Conservation (phyloP, 2,797 vertebrate species). For the Bovichtus diacanthus region DNA sequence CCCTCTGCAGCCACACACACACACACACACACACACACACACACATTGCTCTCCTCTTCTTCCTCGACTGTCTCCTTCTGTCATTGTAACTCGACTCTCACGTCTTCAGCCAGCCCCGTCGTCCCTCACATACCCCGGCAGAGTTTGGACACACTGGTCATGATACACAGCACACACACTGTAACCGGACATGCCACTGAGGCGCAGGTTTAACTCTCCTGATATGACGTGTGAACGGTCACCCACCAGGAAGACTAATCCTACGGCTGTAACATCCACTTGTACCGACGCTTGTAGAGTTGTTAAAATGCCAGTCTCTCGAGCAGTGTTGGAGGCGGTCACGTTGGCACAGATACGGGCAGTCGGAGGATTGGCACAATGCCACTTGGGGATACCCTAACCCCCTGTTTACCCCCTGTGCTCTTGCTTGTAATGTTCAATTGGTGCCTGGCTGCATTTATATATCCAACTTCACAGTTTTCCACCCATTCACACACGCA, state of each 20-base stretch:
- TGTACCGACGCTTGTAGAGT: conserved; percentile 7
- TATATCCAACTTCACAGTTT: neutral
- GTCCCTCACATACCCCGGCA: conserved; percentile 40
- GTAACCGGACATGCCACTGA: conserved; percentile 36
- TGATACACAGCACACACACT: conserved; percentile 17
- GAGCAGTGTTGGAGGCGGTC: conserved; percentile 17
- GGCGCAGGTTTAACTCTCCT: conserved; percentile 40
- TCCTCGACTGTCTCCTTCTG: conserved; percentile 57
- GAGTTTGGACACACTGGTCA: conserved; percentile 16
- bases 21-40: conserved; percentile 29
- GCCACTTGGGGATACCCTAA: conserved; percentile 56
- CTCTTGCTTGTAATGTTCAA: neutral
- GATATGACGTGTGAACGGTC: conserved; percentile 49
- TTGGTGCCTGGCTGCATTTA: neutral
- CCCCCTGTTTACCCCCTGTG: conserved; percentile 14
- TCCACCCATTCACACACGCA: neutral
- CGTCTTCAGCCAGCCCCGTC: conserved; percentile 51
- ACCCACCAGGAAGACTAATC: conserved; percentile 24
- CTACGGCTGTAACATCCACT: conserved; percentile 11
- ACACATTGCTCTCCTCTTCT: conserved; percentile 44
- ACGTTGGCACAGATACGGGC: conserved; percentile 15
- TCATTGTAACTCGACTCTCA: conserved; percentile 72
- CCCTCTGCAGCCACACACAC: conserved; percentile 39
- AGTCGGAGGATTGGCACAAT: conserved; percentile 24
- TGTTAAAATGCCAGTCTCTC: conserved; percentile 42